Conservation (phyloP, 2,113 vertebrate species). For the Spea bombifrons region DNA sequence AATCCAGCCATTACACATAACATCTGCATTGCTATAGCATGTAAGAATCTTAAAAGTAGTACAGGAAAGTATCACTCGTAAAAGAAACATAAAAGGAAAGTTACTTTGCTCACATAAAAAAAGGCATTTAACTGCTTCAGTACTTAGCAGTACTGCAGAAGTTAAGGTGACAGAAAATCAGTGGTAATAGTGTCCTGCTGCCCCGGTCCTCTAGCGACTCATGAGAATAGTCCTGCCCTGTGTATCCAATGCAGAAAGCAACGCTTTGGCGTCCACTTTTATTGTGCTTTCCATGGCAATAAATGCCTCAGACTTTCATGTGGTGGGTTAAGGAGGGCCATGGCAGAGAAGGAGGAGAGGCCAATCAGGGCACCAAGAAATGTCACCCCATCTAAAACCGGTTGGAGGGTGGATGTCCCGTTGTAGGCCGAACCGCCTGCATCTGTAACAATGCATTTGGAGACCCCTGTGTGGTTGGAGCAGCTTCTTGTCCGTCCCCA, state of each 20-base stretch:
- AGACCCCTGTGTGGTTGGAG: neutral
- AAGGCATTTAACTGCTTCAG: conserved; percentile 16
- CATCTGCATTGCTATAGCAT: neutral
- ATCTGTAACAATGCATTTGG: conserved; percentile 17
- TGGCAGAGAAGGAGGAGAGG: neutral
- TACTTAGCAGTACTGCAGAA: conserved; percentile 14
- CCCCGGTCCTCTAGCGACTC: conserved; percentile 11
- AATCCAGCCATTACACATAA: neutral
- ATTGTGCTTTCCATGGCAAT: conserved; percentile 40
- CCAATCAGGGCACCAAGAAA: conserved; percentile 8
- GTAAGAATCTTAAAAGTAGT: neutral
- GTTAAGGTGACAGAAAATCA: conserved; percentile 17
- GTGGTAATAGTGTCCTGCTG: neutral
- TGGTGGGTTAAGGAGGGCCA: neutral
- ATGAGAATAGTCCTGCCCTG: conserved; percentile 13
- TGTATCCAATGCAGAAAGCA: conserved; percentile 29
- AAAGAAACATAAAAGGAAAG: neutral
- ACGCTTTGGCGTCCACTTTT: conserved; percentile 35
- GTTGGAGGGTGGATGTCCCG: neutral
- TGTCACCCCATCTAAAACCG: neutral
- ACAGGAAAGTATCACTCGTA: neutral
- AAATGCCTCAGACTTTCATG: conserved; percentile 5
- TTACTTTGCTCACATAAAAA: conserved; percentile 18
- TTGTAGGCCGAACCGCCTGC: neutral
- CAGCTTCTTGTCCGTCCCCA: conserved; percentile 8